Evolutionary conservation across 92 coral and sea anemone genomes (phyloP), one percentile per base, ranked within the genome.

Genomic region (Diadumene lineata): DNA sequence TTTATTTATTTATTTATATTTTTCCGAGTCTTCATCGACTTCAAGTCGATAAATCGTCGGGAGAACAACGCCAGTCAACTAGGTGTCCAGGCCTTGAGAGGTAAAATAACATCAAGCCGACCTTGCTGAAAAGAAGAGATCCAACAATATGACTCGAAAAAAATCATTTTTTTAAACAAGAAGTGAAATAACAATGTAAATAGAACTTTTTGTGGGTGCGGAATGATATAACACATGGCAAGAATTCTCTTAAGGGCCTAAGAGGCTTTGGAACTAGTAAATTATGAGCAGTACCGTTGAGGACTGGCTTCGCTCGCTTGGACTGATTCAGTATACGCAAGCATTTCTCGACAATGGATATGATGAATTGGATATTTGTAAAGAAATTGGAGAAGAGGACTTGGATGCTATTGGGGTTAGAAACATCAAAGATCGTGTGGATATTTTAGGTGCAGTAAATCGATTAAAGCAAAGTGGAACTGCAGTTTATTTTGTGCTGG

Each of bases 291-390:
- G 85, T 56, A 82, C 92, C 26, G 99, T 96, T 8, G 99, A 96
- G 60, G 99, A 96, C 58, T 96, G 99, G 99, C 94, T 96, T 48
- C 94, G 99, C 25, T 96, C 99, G 15, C 73, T 96, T 31, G 97
- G 97, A 23, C 86, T 96, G n/a, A 87, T 92, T 17, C 81, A 75
- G 73, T 96, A 96, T 70, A 86, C 97, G n/a, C 94, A 96, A 60
- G 97, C 96, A 21, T 96, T 96, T 33, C 83, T 96, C 16, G 99
- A 96, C 57, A 96, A 96, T 85, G 99, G 99, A 70, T 96, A 96
- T 67, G 99, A 96, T 70, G 99, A 96, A 62, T 69, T 96, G 63
- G 97, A 96, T 64, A 96, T 96, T 66, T 96, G 99, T 80, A 96
- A 96, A 72, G 97, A 96, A 69, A 96, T 96, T 10, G 99, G 99